These are phyloP conservation scores for Catalaphyllia jardinei DNA, from an alignment of 64 coral and sea anemone genomes.

Conservation along the genomic window DNA sequence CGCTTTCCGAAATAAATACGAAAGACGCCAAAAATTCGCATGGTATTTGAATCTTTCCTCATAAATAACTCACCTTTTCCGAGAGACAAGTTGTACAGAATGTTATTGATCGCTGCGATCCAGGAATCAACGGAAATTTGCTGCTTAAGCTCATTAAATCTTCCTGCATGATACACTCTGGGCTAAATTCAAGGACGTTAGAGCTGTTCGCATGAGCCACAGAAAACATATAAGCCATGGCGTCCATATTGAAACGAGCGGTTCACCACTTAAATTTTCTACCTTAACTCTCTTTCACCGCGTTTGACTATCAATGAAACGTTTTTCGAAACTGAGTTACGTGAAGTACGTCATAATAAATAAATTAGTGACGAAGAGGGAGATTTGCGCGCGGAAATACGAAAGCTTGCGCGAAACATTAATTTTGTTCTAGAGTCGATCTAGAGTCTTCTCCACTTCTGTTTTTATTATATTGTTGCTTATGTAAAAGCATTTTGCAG, in stretches of 20 bases:
- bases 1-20: no score
- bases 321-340: background rate
- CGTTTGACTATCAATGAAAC: background rate
- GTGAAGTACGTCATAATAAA: conserved; percentile 14
- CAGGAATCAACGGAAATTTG: conserved; percentile 86
- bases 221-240: conserved; percentile 40
- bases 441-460: background rate
- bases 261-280: background rate
- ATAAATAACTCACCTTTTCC: conserved; percentile 62
- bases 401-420: background rate
- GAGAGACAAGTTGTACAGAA: conserved; percentile 82
- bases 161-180: conserved; percentile 74
- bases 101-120: conserved; percentile 61
- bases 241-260: conserved; percentile 31
- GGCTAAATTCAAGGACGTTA: conserved; percentile 50
- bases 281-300: background rate
- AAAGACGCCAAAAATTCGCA: no score
- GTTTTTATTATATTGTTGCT: no score
- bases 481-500: no score
- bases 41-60: background rate
- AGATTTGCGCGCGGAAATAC: conserved; percentile 4
- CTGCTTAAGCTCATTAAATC: conserved; percentile 78
- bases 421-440: background rate
- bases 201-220: conserved; percentile 4
- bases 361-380: conserved; percentile 10